These are phyloP conservation scores for Hypomesus transpacificus DNA, from an alignment of 2,113 vertebrate genomes.

Conservation along the genomic window DNA sequence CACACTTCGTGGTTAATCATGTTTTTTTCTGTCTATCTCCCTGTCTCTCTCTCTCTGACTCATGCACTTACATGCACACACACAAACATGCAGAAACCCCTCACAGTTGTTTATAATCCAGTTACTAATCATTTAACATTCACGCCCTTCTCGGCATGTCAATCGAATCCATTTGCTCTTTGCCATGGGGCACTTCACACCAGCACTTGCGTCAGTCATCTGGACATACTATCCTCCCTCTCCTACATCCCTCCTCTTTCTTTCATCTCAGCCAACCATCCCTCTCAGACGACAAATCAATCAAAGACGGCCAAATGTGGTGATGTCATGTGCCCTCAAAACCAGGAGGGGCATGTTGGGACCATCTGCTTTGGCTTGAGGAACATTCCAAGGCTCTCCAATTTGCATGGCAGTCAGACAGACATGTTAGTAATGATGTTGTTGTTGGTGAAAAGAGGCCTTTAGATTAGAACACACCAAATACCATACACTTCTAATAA, in stretches of 20 bases:
- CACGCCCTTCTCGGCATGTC: conserved; percentile 18
- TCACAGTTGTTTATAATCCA: neutral
- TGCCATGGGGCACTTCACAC: conserved; percentile 46
- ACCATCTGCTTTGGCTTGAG: conserved; percentile 62
- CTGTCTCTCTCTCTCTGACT: conserved; percentile 2
- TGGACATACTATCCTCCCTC: conserved; percentile 9
- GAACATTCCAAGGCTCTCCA: conserved; percentile 62
- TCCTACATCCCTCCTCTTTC: conserved; percentile 30
- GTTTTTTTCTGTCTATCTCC: neutral
- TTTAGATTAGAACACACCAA: no score
- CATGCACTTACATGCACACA: neutral
- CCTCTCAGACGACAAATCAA: conserved; percentile 61
- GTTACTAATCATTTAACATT: conserved; percentile 16
- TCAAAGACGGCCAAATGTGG: conserved; percentile 60
- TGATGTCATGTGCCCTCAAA: conserved; percentile 65
- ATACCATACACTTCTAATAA: no score
- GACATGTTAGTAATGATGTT: conserved; percentile 50
- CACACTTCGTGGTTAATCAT: no score
- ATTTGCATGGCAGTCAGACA: conserved; percentile 68
- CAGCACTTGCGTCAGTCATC: neutral
- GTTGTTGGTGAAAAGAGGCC: neutral
- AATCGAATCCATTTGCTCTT: neutral
- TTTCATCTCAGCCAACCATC: conserved; percentile 37
- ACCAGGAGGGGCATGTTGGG: conserved; percentile 41
- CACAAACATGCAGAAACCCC: conserved; percentile 17